Evolutionary conservation across 2,113 vertebrate species (phyloP).

Genomic region (Tachuris rubrigastra): DNA sequence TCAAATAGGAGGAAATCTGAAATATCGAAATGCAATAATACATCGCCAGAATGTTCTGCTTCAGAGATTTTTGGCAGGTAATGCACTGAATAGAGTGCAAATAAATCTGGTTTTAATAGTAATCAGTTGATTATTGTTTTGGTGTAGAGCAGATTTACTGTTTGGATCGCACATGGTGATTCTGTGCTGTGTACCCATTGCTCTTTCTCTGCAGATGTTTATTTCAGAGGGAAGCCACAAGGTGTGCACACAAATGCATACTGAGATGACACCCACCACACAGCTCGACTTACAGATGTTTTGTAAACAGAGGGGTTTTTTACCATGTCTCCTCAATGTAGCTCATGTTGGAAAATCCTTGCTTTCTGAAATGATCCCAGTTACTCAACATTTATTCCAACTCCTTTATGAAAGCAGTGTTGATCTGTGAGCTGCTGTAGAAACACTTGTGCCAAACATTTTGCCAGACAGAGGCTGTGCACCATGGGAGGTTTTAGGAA

Average conservation of each 20-base stretch:
- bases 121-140: conserved; percentile 6
- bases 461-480: not conserved
- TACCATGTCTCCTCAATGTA: not conserved
- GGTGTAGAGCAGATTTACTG: not conserved
- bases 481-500: not conserved
- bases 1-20: not conserved
- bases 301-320: accelerated
- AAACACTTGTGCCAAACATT: not conserved
- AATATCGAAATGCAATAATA: not conserved
- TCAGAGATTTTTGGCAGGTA: not conserved
- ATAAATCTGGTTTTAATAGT: not conserved
- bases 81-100: not conserved
- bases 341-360: not conserved
- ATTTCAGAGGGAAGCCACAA: not conserved
- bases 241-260: not conserved
- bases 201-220: not conserved
- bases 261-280: not conserved
- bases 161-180: not conserved
- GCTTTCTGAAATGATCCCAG: not conserved
- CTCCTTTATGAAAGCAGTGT: not conserved
- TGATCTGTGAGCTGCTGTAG: not conserved
- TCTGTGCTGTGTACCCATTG: not conserved
- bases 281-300: not conserved
- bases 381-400: not conserved
- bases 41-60: not conserved